phyloP scores from a whole-genome alignment of 2,888 invertebrate species.

The Lepidochitona cinerea region DNA sequence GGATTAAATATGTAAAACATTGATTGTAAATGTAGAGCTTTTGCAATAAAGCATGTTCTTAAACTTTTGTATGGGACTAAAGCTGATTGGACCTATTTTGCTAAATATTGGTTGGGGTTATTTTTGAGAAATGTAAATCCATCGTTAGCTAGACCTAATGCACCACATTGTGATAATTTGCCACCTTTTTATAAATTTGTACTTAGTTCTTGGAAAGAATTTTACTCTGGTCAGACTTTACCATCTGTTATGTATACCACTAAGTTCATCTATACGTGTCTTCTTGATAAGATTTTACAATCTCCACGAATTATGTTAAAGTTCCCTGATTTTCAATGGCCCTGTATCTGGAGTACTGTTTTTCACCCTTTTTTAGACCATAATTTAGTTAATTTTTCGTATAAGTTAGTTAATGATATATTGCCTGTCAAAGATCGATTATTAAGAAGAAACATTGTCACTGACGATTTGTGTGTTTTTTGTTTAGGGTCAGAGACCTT shows the following conservation, averaged over 20 bases:
- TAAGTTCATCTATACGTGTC: not conserved
- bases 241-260: not conserved
- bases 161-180: not conserved
- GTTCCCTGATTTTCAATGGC: not conserved
- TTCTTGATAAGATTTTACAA: not conserved
- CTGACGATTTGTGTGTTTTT: not conserved
- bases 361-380: constrained; percentile 1
- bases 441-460: constrained; percentile 1
- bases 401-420: not conserved
- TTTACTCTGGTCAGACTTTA: not conserved
- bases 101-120: not conserved
- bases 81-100: constrained; percentile 3
- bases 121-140: not conserved
- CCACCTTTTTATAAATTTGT: constrained; percentile 2
- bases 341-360: not conserved
- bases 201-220: not conserved
- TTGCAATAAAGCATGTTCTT: not conserved
- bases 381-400: not conserved
- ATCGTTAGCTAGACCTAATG: not conserved
- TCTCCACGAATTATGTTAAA: not conserved
- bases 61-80: not conserved
- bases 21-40: not conserved
- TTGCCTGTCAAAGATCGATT: not conserved
- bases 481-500: not conserved
- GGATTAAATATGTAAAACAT: not conserved